These are phyloP conservation scores for Nycteola revayana DNA, from an alignment of 2,888 invertebrate species.

Conservation along the genomic window DNA sequence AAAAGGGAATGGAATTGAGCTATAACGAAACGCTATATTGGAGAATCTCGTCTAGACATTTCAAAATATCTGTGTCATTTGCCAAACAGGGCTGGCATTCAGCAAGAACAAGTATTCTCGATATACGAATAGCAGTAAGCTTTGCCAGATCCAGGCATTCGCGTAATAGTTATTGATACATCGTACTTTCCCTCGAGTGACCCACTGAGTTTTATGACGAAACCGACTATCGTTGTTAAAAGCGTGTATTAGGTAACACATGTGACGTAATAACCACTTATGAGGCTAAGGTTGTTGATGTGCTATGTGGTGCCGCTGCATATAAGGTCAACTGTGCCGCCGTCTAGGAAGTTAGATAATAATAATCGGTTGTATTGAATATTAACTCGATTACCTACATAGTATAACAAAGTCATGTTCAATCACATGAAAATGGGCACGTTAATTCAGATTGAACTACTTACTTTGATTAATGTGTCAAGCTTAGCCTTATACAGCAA, in stretches of 20 bases:
- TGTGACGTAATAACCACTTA: slow-evolving; percentile 52
- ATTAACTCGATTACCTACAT: background rate
- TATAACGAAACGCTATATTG: slow-evolving; percentile 2
- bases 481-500: too few relatives aligned
- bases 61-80: slow-evolving; percentile 10
- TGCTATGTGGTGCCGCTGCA: slow-evolving; percentile 16
- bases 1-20: slow-evolving; percentile 7
- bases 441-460: too few relatives aligned
- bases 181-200: slow-evolving; percentile 39
- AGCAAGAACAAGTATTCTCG: background rate
- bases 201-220: slow-evolving; percentile 43
- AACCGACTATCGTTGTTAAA: slow-evolving; percentile 39
- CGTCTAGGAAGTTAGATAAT: slow-evolving; percentile 19
- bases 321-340: slow-evolving; percentile 26
- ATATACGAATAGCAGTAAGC: slow-evolving; percentile 5
- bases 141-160: background rate
- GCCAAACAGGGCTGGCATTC: slow-evolving; percentile 6
- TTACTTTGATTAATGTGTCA: too few relatives aligned
- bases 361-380: slow-evolving; percentile 5
- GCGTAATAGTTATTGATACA: slow-evolving; percentile 3
- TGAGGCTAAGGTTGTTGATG: slow-evolving; percentile 71
- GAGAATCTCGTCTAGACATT: slow-evolving; percentile 5
- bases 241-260: slow-evolving; percentile 47
- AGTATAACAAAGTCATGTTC: too few relatives aligned
- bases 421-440: too few relatives aligned